Evolutionary conservation across 2,888 invertebrate species (phyloP).

Genomic region (Nipponacmea schrenckii): DNA sequence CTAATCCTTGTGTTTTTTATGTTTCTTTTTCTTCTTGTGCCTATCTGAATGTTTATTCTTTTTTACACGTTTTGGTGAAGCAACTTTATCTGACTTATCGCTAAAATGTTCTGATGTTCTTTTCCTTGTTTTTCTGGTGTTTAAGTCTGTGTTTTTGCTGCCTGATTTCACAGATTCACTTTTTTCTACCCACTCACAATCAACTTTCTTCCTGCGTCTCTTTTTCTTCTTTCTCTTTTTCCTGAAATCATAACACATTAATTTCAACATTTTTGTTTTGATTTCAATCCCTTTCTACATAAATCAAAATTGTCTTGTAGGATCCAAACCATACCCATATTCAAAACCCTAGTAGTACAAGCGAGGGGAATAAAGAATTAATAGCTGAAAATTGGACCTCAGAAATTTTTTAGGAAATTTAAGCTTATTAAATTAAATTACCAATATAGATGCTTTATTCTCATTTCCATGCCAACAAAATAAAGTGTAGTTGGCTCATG

Average conservation of each 20-base stretch:
- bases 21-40: slow-evolving; percentile 4
- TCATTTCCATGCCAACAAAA: no score
- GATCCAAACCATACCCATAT: no score
- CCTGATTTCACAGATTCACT: neutral
- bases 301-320: no score
- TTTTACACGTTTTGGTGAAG: neutral
- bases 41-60: neutral
- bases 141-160: neutral
- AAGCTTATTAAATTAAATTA: no score
- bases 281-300: no score
- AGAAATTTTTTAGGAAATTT: no score
- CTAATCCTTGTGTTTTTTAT: slow-evolving; percentile 1
- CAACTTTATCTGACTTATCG: neutral
- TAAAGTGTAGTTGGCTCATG: no score
- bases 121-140: neutral
- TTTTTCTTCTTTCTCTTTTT: slow-evolving; percentile 19
- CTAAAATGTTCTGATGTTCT: slow-evolving; percentile 11
- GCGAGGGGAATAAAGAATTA: no score
- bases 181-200: neutral
- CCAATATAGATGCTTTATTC: no score
- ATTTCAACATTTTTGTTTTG: no score
- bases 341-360: no score
- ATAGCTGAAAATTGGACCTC: no score
- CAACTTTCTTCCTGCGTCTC: slow-evolving; percentile 12
- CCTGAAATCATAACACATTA: neutral